phyloP scores from a whole-genome alignment of 2,888 invertebrate genomes.

The Halictus ligatus region DNA sequence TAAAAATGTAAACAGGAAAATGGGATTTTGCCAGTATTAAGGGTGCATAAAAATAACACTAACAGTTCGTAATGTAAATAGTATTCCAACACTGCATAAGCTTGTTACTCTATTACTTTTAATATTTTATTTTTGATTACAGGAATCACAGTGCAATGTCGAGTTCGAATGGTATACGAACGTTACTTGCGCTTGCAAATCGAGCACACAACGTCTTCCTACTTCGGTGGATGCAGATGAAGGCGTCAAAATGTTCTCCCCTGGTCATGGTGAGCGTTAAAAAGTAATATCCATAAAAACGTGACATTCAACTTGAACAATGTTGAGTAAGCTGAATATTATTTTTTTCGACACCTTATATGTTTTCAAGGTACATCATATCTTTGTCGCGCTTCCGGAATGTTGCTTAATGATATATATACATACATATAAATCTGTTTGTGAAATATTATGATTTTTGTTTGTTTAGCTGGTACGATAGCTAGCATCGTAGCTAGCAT shows the following conservation, averaged over 20 bases:
- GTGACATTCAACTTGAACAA: not conserved
- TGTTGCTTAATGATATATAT: not conserved
- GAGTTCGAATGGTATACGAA: constrained; percentile 76
- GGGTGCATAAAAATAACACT: too few relatives aligned
- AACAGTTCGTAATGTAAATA: not conserved
- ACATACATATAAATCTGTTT: constrained; percentile 3
- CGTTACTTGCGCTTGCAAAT: constrained; percentile 64
- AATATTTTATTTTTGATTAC: constrained; percentile 22
- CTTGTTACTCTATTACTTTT: not conserved
- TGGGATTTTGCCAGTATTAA: too few relatives aligned
- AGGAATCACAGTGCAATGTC: constrained; percentile 74
- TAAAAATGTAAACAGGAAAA: too few relatives aligned
- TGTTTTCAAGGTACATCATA: not conserved
- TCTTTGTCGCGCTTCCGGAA: not conserved
- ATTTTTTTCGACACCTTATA: not conserved
- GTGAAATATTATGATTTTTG: not conserved
- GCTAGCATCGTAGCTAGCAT: constrained; percentile 58
- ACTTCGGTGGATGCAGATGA: not conserved
- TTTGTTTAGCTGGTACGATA: constrained; percentile 70
- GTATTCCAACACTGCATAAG: not conserved
- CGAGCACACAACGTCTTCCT: constrained; percentile 1
- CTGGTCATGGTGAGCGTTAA: constrained; percentile 56
- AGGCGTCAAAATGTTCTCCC: constrained; percentile 17
- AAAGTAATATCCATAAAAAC: not conserved
- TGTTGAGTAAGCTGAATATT: not conserved